Percentiles rank a stretch among this genome's conserved stretches.
Conservation (phyloP, 2,113 vertebrate genomes). For the Pelusios castaneus region DNA sequence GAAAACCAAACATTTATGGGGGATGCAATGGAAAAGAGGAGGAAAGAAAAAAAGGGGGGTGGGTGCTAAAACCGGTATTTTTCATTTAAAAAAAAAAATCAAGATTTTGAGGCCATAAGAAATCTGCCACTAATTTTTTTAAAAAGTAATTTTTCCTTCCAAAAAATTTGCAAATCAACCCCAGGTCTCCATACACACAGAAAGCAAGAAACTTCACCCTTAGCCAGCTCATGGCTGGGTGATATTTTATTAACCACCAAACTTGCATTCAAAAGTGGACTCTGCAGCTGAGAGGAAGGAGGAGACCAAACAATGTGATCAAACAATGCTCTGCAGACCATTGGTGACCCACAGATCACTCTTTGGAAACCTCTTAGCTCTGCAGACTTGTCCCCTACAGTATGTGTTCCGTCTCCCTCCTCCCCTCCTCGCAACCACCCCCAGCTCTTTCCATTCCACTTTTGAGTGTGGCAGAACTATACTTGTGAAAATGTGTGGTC, state of each 20-base stretch:
- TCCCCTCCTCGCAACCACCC: neutral
- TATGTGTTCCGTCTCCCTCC: neutral
- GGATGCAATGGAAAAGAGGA: rapidly evolving
- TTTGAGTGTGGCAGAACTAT: neutral
- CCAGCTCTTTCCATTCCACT: neutral
- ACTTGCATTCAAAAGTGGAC: neutral
- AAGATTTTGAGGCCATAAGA: neutral
- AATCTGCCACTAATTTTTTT: neutral
- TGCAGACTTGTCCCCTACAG: neutral
- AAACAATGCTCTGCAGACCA: neutral
- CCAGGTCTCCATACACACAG: neutral
- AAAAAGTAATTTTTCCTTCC: neutral
- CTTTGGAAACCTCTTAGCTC: neutral
- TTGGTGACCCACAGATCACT: neutral
- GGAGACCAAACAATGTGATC: neutral
- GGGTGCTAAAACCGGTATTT: neutral
- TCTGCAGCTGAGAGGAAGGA: neutral
- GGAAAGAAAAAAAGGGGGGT: rapidly evolving
- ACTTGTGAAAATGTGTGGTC: neutral
- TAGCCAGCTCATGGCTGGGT: neutral
- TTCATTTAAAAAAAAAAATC: neutral
- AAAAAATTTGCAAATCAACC: neutral
- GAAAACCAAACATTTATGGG: rapidly evolving
- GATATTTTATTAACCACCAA: neutral
- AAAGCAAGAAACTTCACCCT: neutral